These are phyloP conservation scores for Dastarcus helophoroides DNA, from an alignment of 2,888 invertebrate species.

Conservation along the genomic window DNA sequence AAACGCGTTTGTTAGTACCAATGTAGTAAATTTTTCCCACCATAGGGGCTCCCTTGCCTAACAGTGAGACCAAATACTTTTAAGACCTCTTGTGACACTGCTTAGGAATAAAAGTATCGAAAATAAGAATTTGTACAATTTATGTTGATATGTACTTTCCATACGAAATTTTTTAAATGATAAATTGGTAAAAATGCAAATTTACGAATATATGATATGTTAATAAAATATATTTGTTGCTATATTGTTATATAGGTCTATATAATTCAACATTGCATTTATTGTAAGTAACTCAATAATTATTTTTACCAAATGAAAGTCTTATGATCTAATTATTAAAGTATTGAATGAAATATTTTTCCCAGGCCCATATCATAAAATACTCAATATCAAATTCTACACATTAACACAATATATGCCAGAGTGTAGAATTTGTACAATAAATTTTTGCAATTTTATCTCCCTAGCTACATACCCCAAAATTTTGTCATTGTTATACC, in stretches of 20 bases:
- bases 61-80: slow-evolving; percentile 36
- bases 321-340: slow-evolving; percentile 18
- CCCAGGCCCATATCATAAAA: slow-evolving; percentile 25
- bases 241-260: slow-evolving; percentile 33
- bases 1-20: no score
- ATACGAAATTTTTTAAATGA: slow-evolving; percentile 18
- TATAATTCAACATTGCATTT: slow-evolving; percentile 19
- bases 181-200: slow-evolving; percentile 18
- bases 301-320: slow-evolving; percentile 14
- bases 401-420: no score
- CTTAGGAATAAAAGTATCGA: slow-evolving; percentile 16
- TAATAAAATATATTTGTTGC: slow-evolving; percentile 31
- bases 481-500: slow-evolving; percentile 30
- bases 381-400: slow-evolving; percentile 13
- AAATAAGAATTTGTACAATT: slow-evolving; percentile 21
- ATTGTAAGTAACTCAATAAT: slow-evolving; percentile 14
- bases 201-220: slow-evolving; percentile 23
- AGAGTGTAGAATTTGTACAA: slow-evolving; percentile 12
- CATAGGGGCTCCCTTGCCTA: slow-evolving; percentile 12
- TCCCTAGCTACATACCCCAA: slow-evolving; percentile 18
- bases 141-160: slow-evolving; percentile 20
- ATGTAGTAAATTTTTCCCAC: not conserved
- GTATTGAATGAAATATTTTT: slow-evolving; percentile 17
- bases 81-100: slow-evolving; percentile 27
- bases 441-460: slow-evolving; percentile 16